These are phyloP conservation scores for Scalopus aquaticus DNA, from an alignment of 2,113 vertebrate genomes.

Conservation along the genomic window DNA sequence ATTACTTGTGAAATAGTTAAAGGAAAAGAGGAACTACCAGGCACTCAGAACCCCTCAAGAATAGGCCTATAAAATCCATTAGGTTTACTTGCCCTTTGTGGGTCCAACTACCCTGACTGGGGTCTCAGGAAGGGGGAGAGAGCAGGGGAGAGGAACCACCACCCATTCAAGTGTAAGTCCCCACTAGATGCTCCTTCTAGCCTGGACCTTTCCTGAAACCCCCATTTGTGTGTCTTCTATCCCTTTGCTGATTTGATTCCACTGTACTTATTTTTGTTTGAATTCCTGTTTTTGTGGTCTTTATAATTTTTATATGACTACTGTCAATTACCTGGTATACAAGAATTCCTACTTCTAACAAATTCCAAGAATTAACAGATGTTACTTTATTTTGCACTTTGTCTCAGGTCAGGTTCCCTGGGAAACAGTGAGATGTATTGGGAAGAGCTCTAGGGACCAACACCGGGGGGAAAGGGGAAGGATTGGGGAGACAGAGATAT, in stretches of 20 bases:
- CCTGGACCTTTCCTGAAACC: neutral
- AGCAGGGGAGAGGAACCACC: neutral
- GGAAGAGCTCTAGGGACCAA: neutral
- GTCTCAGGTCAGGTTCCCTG: neutral
- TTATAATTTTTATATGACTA: neutral
- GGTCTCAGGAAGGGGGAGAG: neutral
- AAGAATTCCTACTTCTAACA: neutral
- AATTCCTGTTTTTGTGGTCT: neutral
- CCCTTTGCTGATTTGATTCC: neutral
- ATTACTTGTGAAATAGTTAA: neutral
- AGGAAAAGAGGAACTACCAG: neutral
- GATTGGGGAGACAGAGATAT: neutral
- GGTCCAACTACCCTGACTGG: neutral
- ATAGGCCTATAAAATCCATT: neutral
- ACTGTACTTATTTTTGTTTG: neutral
- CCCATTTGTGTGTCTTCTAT: neutral
- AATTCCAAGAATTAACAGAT: neutral
- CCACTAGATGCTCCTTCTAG: neutral
- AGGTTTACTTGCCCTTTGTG: neutral
- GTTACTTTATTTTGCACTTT: neutral
- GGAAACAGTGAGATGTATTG: neutral
- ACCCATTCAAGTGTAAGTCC: too few relatives aligned
- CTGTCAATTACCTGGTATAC: neutral
- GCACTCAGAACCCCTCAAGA: neutral
- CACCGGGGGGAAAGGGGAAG: neutral